phyloP scores from a whole-genome alignment of 1,140 invertebrate species.

The Adelges cooleyi region DNA sequence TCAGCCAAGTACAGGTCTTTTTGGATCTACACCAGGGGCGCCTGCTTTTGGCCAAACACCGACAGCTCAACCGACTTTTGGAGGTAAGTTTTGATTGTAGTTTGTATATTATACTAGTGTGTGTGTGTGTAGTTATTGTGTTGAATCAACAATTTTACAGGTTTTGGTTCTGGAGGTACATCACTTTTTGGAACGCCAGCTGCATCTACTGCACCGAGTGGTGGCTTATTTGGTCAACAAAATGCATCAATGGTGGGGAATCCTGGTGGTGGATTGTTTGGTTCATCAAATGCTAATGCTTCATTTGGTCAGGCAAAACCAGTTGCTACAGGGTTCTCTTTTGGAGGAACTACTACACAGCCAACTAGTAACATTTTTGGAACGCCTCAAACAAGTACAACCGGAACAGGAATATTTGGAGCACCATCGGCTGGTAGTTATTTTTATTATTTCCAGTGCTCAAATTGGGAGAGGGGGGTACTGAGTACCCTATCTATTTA shows the following conservation, averaged over 20 bases:
- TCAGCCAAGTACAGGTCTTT: constrained; percentile 40
- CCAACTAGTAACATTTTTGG: constrained; percentile 48
- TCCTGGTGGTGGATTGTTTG: constrained; percentile 44
- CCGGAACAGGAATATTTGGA: constrained; percentile 49
- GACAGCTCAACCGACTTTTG: constrained; percentile 33
- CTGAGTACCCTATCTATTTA: not conserved
- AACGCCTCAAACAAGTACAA: constrained; percentile 41
- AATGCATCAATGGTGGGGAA: constrained; percentile 34
- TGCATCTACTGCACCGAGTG: constrained; percentile 37
- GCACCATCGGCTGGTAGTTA: constrained; percentile 36
- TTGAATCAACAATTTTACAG: constrained; percentile 8
- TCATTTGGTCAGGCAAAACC: constrained; percentile 46
- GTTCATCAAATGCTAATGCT: constrained; percentile 41
- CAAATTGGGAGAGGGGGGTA: not conserved
- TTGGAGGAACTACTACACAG: constrained; percentile 38
- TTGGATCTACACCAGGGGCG: constrained; percentile 42
- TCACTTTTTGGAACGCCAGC: constrained; percentile 35
- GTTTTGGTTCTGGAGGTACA: constrained; percentile 3
- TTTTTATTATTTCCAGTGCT: constrained; percentile 24
- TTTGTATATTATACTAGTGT: too few species aligned
- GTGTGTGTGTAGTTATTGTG: not conserved
- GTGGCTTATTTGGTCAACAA: constrained; percentile 42
- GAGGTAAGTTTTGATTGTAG: constrained; percentile 24
- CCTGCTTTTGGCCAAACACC: constrained; percentile 36
- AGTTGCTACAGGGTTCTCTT: constrained; percentile 36